Evolutionary conservation across 2,888 invertebrate genomes (phyloP), one percentile per base, ranked within the genome.

Genomic region (Dimorphilus gyrociliatus): DNA sequence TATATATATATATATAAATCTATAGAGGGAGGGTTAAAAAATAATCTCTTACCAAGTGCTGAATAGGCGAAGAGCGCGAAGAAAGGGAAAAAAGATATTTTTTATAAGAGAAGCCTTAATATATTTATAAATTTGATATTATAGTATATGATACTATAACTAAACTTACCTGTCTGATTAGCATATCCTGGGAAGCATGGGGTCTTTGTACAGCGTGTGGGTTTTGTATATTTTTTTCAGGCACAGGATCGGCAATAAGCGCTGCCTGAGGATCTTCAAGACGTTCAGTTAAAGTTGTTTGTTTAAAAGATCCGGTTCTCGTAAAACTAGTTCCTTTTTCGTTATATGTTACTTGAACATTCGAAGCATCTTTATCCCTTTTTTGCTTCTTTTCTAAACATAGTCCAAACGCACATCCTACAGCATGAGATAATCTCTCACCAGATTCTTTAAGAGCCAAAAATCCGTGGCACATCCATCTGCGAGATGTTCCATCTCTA

Each of bases 401-500:
- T 2, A 92, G 86, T 32, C 92, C 86, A 67, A 97, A 97, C 28
- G 97, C 94, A 69, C 94, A 97, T 23, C 97, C 97, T 17, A 99
- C 97, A 2, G 97, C 97, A 67, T 99, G 97, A 48, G 92, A 92
- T 41, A 97, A 67, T 26, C 97, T 73, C 68, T 97, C 97, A 34
- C 97, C 97, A 47, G 85, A 79, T 66, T 94, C 92, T 58, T 88
- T 81, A 30, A 81, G 71, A 30, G 97, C 90, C 42, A 90, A 70
- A 64, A 99, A 99, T 23, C 94, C 97, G 67, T 99, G 97, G 60
- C 97, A 97, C 90, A 99, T 92, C 97, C 97, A 99, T 13, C 97
- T 74, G 4, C 92, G 73, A 0, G 94, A 92, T 10, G 94, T 90
- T 36, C 94, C 97, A 63, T 97, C 97, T 36, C 97, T 75, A 60